phyloP scores from a whole-genome alignment of 2,113 vertebrate genomes.

The Datnioides undecimradiatus region DNA sequence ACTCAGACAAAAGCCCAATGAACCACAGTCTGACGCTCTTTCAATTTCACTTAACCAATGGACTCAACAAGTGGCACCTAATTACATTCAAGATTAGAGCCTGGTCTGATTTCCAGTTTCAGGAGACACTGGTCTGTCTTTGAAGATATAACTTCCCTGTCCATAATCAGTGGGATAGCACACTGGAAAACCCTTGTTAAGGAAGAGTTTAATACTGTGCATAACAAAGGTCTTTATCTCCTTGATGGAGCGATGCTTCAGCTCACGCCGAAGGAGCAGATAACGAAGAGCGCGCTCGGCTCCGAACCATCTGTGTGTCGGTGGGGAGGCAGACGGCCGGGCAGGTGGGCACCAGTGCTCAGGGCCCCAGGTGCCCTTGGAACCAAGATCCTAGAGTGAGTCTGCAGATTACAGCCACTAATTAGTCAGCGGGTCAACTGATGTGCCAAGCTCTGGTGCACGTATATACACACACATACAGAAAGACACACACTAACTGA shows the following conservation, averaged over 20 bases:
- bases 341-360: constrained; percentile 51
- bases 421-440: constrained; percentile 59
- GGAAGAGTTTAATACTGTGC: neutral
- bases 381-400: constrained; percentile 51
- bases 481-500: constrained; percentile 2
- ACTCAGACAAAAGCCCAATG: neutral
- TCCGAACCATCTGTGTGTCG: constrained; percentile 50
- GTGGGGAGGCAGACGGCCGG: constrained; percentile 50
- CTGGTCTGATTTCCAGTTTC: neutral
- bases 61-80: neutral
- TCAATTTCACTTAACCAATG: neutral
- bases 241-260: constrained; percentile 5
- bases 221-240: constrained; percentile 9
- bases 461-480: neutral
- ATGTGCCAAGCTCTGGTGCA: constrained; percentile 7
- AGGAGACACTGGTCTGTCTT: neutral
- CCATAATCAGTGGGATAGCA: neutral
- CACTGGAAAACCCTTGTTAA: neutral
- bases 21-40: constrained; percentile 4
- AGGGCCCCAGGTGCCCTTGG: constrained; percentile 40
- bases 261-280: neutral
- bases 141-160: neutral
- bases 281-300: neutral
- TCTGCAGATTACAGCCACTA: constrained; percentile 62
- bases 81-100: neutral